phyloP scores from a whole-genome alignment of 2,888 invertebrate genomes.

The Resseliella maxima region DNA sequence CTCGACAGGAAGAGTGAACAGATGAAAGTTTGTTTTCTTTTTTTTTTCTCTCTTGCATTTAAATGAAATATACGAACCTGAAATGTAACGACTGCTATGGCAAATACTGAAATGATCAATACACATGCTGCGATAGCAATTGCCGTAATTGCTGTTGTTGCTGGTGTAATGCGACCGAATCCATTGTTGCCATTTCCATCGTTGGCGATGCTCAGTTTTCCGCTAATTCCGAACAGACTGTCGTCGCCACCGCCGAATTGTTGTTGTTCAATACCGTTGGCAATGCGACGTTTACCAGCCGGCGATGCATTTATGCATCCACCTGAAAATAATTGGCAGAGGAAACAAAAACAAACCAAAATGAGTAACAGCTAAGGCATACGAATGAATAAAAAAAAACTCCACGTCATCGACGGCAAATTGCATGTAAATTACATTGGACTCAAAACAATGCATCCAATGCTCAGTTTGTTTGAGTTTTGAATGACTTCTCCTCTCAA shows the following conservation, averaged over 20 bases:
- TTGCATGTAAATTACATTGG: conserved; percentile 52
- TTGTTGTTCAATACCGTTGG: conserved; percentile 69
- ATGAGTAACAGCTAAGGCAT: not conserved
- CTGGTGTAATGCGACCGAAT: conserved; percentile 63
- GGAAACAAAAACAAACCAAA: conserved; percentile 45
- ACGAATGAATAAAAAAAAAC: not conserved
- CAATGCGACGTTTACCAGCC: conserved; percentile 79
- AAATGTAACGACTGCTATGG: conserved; percentile 76
- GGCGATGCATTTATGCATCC: conserved; percentile 80
- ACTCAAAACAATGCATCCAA: not conserved
- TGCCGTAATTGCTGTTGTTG: conserved; percentile 75
- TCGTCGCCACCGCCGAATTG: conserved; percentile 62
- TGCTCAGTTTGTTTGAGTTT: not conserved
- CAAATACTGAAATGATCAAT: conserved; percentile 76
- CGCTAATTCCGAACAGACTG: conserved; percentile 57
- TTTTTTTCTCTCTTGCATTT: too few species aligned
- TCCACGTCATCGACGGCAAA: not conserved
- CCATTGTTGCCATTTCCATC: conserved; percentile 61
- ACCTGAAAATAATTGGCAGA: conserved; percentile 67
- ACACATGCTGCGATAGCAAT: conserved; percentile 76
- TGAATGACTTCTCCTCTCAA: not conserved
- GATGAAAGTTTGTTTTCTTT: too few species aligned
- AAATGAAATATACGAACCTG: too few species aligned
- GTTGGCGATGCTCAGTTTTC: conserved; percentile 33
- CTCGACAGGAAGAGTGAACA: not conserved